phyloP scores from a whole-genome alignment of 2,113 vertebrate genomes.

The Percopsis transmontana region DNA sequence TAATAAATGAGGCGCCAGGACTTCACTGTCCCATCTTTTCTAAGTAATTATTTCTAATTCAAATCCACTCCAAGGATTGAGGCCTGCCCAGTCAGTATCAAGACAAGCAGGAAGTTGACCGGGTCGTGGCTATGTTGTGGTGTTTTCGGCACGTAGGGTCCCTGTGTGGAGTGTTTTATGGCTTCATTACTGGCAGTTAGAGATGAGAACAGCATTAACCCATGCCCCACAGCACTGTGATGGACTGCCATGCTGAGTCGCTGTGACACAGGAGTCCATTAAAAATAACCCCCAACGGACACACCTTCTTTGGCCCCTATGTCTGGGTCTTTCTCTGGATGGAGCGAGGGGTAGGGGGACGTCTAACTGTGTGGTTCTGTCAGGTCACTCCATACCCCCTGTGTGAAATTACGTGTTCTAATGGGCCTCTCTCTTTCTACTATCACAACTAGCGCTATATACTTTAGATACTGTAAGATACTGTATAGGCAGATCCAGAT shows the following conservation, averaged over 20 bases:
- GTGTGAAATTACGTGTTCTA: too few relatives aligned
- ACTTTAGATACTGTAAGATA: not conserved
- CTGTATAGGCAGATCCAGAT: not conserved
- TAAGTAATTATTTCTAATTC: too few relatives aligned
- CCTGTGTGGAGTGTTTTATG: slow-evolving; percentile 46
- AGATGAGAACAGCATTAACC: slow-evolving; percentile 55
- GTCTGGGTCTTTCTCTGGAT: slow-evolving; percentile 17
- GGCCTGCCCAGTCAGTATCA: not conserved
- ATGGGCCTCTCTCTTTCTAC: too few relatives aligned
- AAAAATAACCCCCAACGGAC: slow-evolving; percentile 34
- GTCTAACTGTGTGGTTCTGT: slow-evolving; percentile 33
- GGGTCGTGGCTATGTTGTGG: slow-evolving; percentile 15
- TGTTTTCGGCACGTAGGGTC: slow-evolving; percentile 28
- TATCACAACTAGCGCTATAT: too few relatives aligned
- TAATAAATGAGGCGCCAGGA: too few relatives aligned
- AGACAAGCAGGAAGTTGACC: slow-evolving; percentile 19
- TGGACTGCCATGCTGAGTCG: slow-evolving; percentile 53
- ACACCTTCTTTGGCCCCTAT: slow-evolving; percentile 41
- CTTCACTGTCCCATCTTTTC: too few relatives aligned
- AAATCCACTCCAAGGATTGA: too few relatives aligned
- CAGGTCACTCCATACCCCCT: slow-evolving; percentile 10
- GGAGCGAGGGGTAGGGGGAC: not conserved
- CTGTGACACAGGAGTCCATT: slow-evolving; percentile 59
- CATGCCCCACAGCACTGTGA: slow-evolving; percentile 50
- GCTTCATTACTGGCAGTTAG: slow-evolving; percentile 61